A percentile compares a stretch with the other conserved stretches of the same genome.
Conservation (phyloP, 2,797 vertebrate species). For the Acanthurus lineatus region DNA sequence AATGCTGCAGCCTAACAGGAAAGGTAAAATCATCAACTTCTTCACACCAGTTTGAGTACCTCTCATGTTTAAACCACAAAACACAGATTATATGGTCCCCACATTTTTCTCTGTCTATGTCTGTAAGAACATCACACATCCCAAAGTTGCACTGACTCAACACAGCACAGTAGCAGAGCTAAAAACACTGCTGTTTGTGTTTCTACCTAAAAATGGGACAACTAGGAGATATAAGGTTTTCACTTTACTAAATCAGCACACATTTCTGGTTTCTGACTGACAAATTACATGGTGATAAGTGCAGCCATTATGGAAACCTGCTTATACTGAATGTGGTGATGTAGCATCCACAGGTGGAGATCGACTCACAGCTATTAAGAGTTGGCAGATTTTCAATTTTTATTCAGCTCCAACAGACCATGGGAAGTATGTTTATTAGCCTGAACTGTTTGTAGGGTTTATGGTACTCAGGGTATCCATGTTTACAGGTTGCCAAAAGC, state of each 20-base stretch:
- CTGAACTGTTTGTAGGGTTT: slow-evolving; percentile 17
- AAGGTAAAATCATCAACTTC: neutral
- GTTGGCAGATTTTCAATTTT: neutral
- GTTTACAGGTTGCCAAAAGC: neutral
- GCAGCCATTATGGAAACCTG: neutral
- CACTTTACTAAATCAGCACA: neutral
- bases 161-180: neutral
- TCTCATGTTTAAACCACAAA: slow-evolving; percentile 6
- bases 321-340: neutral
- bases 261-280: neutral
- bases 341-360: neutral
- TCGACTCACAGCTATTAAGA: neutral
- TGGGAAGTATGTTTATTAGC: neutral
- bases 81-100: neutral
- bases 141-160: neutral
- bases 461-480: neutral
- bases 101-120: neutral
- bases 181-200: neutral
- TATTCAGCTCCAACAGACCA: neutral
- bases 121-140: neutral
- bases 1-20: neutral
- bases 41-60: neutral
- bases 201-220: neutral
- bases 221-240: neutral
- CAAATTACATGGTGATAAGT: neutral